phyloP scores from a whole-genome alignment of 2,113 vertebrate genomes.

The Rhynchomys soricoides region DNA sequence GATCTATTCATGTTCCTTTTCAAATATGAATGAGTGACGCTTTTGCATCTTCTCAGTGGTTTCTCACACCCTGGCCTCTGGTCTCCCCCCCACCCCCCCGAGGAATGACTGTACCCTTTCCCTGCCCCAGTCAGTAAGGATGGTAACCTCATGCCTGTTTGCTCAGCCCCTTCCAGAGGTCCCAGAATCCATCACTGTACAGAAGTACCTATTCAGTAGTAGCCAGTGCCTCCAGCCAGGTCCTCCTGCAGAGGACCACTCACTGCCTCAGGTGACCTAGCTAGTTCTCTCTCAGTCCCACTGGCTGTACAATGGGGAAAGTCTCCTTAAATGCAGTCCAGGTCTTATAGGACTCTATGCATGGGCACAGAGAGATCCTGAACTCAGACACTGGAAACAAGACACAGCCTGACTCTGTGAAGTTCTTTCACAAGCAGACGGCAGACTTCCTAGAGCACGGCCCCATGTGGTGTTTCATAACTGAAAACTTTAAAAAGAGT shows the following conservation, averaged over 20 bases:
- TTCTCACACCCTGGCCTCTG: not conserved
- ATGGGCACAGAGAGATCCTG: not conserved
- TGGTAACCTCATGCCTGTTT: fast-evolving
- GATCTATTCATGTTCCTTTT: not conserved
- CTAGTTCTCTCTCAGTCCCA: too few relatives aligned
- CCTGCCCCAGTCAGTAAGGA: not conserved
- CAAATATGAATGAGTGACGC: not conserved
- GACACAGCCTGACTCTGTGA: not conserved
- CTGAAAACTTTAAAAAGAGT: not conserved
- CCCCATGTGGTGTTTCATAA: not conserved
- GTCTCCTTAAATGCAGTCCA: not conserved
- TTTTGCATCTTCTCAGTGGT: not conserved
- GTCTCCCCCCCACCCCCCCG: too few relatives aligned
- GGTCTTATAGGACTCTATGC: not conserved
- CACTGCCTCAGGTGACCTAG: not conserved
- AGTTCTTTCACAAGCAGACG: not conserved
- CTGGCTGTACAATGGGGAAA: not conserved
- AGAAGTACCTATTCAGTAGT: too few relatives aligned
- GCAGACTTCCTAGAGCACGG: not conserved
- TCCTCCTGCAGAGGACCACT: not conserved
- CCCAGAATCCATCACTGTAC: not conserved
- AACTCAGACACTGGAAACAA: not conserved
- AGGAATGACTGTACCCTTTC: not conserved
- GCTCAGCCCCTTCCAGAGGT: not conserved
- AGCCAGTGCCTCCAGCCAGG: too few relatives aligned